Evolutionary conservation across 1,140 invertebrate species (phyloP).

Genomic region (Chymomyza costata): DNA sequence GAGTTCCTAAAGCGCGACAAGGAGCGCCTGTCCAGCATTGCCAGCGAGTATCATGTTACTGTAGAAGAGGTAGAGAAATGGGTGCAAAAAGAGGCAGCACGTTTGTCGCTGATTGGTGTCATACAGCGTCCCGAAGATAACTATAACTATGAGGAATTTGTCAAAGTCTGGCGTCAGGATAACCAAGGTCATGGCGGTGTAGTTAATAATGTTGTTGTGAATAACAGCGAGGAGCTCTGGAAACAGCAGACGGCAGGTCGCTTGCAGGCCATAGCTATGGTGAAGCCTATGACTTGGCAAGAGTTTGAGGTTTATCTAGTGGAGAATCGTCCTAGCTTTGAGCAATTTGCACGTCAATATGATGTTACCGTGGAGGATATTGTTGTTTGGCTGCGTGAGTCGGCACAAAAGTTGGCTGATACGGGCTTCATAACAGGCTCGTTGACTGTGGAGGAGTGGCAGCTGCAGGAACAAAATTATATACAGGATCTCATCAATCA

Average conservation of each 20-base stretch:
- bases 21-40: constrained; percentile 48
- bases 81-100: constrained; percentile 62
- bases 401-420: constrained; percentile 28
- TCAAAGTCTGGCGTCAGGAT: constrained; percentile 31
- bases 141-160: constrained; percentile 39
- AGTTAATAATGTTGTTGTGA: not conserved
- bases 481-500: constrained; percentile 61
- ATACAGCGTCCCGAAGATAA: constrained; percentile 53
- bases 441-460: constrained; percentile 42
- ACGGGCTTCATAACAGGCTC: constrained; percentile 43
- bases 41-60: constrained; percentile 62
- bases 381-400: constrained; percentile 44
- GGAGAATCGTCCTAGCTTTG: constrained; percentile 39
- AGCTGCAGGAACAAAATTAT: constrained; percentile 41
- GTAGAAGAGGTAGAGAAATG: constrained; percentile 69
- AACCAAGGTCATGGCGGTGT: not conserved
- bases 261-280: constrained; percentile 39
- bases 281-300: constrained; percentile 43
- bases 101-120: constrained; percentile 53
- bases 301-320: constrained; percentile 56
- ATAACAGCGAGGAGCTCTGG: constrained; percentile 32
- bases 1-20: constrained; percentile 61
- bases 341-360: constrained; percentile 54
- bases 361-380: constrained; percentile 62
- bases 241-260: constrained; percentile 33